These are phyloP conservation scores for Rhamnusium bicolor DNA, from an alignment of 2,888 invertebrate species.

Conservation along the genomic window DNA sequence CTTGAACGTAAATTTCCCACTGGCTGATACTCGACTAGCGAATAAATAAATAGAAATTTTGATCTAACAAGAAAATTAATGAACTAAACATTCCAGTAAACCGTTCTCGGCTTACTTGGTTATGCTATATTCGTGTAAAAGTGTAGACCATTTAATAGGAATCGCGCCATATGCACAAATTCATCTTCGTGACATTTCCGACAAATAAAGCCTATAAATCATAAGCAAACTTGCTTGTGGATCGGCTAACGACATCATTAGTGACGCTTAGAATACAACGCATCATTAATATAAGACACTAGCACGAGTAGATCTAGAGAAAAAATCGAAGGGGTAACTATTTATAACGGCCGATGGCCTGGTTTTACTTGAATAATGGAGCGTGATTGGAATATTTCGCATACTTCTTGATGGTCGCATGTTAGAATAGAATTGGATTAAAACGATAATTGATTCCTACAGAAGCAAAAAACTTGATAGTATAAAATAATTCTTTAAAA, in stretches of 20 bases:
- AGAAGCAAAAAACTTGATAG: too few relatives aligned
- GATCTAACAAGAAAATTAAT: neutral
- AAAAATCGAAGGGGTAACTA: constrained; percentile 1
- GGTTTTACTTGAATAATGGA: neutral
- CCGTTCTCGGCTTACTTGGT: neutral
- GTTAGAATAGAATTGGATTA: neutral
- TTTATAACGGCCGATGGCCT: constrained; percentile 1
- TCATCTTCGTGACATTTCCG: constrained; percentile 10
- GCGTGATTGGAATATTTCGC: neutral
- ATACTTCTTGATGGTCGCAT: neutral
- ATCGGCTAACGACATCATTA: constrained; percentile 30
- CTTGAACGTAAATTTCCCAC: neutral
- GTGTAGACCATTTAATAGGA: constrained; percentile 5
- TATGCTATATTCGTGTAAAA: neutral
- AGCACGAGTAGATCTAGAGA: constrained; percentile 8
- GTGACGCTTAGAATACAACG: constrained; percentile 27
- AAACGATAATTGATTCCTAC: neutral
- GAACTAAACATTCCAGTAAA: neutral
- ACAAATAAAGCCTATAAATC: constrained; percentile 28
- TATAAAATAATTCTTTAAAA: too few relatives aligned
- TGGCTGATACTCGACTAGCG: neutral
- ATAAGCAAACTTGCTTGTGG: constrained; percentile 9
- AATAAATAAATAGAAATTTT: neutral
- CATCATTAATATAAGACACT: constrained; percentile 25
- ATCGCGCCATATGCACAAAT: constrained; percentile 7